A percentile compares a stretch with the other conserved stretches of the same genome.
Conservation (phyloP, 2,113 vertebrate genomes). For the Talpa occidentalis region DNA sequence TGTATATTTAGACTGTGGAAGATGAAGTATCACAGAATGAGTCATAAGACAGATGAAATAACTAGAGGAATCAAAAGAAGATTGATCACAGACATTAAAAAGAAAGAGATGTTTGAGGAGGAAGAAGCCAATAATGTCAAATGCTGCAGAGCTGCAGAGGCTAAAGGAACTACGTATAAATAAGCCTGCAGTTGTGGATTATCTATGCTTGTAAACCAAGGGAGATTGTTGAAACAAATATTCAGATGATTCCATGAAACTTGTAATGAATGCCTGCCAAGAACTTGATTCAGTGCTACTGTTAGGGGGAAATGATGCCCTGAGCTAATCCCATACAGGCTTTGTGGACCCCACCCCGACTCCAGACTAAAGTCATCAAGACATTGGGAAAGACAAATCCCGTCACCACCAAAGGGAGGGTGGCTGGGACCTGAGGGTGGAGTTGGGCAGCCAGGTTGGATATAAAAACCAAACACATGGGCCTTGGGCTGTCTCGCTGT, state of each 20-base stretch:
- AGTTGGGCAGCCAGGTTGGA: too few species aligned
- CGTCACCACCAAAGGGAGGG: too few species aligned
- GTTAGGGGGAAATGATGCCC: too few species aligned
- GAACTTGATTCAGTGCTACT: background rate
- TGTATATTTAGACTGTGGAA: constrained; percentile 46
- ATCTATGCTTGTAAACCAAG: background rate
- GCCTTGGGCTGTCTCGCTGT: too few species aligned
- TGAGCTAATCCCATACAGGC: too few species aligned
- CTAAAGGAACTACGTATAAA: background rate
- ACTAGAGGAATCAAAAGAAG: background rate
- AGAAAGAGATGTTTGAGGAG: background rate
- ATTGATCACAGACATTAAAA: constrained; percentile 6
- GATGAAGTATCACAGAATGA: background rate
- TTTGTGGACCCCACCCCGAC: too few species aligned
- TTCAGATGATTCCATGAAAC: background rate
- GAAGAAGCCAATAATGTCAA: background rate
- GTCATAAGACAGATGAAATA: constrained; percentile 17
- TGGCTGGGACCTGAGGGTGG: too few species aligned
- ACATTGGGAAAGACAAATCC: too few species aligned
- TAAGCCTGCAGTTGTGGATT: background rate
- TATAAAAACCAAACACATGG: too few species aligned
- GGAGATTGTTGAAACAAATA: background rate
- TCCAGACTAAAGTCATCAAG: too few species aligned
- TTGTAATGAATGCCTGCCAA: background rate
- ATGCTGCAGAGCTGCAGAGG: background rate